Evolutionary conservation across 2,113 vertebrate genomes (phyloP).

Genomic region (Campylorhamphus procurvoides): DNA sequence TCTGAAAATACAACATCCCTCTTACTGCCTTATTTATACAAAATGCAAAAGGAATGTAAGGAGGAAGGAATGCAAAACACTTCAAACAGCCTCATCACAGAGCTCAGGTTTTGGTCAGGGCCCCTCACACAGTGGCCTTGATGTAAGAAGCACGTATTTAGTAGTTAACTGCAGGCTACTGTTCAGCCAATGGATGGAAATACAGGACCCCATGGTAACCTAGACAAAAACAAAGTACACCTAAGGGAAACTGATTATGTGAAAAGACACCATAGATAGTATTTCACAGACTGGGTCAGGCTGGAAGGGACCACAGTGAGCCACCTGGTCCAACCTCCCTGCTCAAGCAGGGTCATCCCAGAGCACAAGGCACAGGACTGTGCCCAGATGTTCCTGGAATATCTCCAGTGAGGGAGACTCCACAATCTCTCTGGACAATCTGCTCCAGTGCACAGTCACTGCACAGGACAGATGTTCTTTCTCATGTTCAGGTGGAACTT

Average conservation of each 20-base stretch:
- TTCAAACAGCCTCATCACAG: neutral
- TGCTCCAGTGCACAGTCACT: neutral
- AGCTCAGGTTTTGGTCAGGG: neutral
- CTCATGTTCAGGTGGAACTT: neutral
- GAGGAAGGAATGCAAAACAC: neutral
- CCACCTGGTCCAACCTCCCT: neutral
- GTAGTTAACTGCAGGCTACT: neutral
- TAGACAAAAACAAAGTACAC: neutral
- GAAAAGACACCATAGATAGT: neutral
- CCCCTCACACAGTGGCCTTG: neutral
- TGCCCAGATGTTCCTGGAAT: neutral
- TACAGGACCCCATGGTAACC: neutral
- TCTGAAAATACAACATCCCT: neutral
- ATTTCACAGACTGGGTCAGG: neutral
- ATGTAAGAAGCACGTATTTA: neutral
- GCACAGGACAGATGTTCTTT: neutral
- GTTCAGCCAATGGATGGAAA: neutral
- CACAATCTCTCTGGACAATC: neutral
- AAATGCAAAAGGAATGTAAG: neutral
- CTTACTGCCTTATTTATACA: neutral
- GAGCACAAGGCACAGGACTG: neutral
- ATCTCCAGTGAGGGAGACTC: neutral
- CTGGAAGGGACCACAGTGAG: rapidly evolving
- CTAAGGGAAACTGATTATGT: neutral
- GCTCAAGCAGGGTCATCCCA: neutral